Evolutionary conservation across 2,888 invertebrate genomes (phyloP), one percentile per base, ranked within the genome.

Genomic region (Leptopilina drosophilae): DNA sequence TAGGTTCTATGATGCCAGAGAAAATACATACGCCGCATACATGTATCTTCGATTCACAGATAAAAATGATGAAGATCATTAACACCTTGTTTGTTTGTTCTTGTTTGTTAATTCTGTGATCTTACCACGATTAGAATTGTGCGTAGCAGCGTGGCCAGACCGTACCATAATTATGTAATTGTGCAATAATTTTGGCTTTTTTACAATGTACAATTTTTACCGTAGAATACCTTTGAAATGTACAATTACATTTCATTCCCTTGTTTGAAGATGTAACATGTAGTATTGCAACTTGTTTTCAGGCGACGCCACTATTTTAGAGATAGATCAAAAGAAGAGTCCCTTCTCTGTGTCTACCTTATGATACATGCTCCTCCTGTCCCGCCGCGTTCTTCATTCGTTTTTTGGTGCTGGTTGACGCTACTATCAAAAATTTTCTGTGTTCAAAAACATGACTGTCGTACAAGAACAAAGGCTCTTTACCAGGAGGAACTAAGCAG

Each of bases 321-420:
- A 62, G 62, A 62, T 62, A 62, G 62, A 62, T 62, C 62, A 8
- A 62, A 20, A 15, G 15, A 62, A 62, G 20, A 7, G 20, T 15
- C 15, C 2, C 62, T 7, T 20, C 7, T 62, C 62, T 62, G 0
- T 20, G 62, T 62, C 62, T 15, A 62, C 20, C 62, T 15, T 20
- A 20, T 62, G 8, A 8, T n/a, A 14, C n/a, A 14, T n/a, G 15
- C 3, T 62, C 15, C 62, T 26, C 26, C 26, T 26, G 26, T 26
- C 26, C 26, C 26, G 26, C 62, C 62, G 62, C 62, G 62, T 9
- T 20, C 15, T 15, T 8, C 62, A 62, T 62, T 62, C 62, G 62
- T 62, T 62, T 62, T 20, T 62, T 62, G 62, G 62, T 20, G 62
- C 62, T 62, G 62, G 62, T 8, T 62, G 62, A 62, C 62, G 62